Evolutionary conservation across 1,140 invertebrate species (phyloP), one percentile per base, ranked within the genome.

Genomic region (Pachypeltis micranthus): DNA sequence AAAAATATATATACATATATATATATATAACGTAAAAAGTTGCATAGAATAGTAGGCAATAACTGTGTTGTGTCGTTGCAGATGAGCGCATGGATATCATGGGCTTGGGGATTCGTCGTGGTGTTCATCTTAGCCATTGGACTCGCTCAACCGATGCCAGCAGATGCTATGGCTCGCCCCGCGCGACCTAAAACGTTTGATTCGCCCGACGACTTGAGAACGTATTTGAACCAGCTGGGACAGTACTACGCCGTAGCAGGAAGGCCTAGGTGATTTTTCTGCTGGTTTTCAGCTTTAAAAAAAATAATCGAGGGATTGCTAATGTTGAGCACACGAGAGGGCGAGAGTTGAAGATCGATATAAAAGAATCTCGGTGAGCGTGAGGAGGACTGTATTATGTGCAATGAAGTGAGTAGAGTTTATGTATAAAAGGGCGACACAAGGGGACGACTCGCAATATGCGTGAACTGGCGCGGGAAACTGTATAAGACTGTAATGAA

Each of bases 231-330:
- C 64, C 75, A 77, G 14, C 70, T 82, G 1, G 77, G 75, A 62
- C 77, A 81, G 63, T 80, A 79, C 66, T 81, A 80, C 66, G 75
- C 76, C 2, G 73, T 80, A n/a, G 79, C 74, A 12, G 79, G 78
- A 26, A 72, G 79, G 63, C 77, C 80, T 2, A 79, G 81, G 81
- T 82, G 69, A 56, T 24, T 64, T 44, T 58, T 58, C 55, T 7
- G 27, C 27, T 58, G 25, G 2, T 26, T 26, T 14, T 26, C 23
- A 10, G 47, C 21, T 54, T 21, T 2, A 2, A 28, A 28, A 59
- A 28, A 28, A 14, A 59, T 19, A 29, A 3, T 4, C 57, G 23
- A 29, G 24, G 10, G 19, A 2, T 2, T 31, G 10, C 4, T 28
- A 28, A 28, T 14, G 24, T 19, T 31, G 25, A 25, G 7, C 21